These are phyloP conservation scores for Noctilio leporinus DNA, from an alignment of 2,113 vertebrate genomes.

Conservation along the genomic window DNA sequence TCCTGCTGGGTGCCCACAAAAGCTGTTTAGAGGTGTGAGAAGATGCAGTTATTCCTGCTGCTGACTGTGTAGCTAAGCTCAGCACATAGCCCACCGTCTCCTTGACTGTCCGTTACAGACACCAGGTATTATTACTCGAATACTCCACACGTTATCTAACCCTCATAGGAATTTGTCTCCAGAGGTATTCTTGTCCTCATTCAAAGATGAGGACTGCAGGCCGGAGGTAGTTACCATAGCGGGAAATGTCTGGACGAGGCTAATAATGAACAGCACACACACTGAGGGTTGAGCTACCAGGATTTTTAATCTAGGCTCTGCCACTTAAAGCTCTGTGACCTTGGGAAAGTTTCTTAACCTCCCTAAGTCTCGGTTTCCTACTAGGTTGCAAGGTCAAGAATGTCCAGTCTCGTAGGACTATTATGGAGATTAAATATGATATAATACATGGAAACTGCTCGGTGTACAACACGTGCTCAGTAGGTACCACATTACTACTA, in stretches of 20 bases:
- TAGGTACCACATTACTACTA: neutral
- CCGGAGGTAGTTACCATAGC: neutral
- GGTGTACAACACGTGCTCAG: neutral
- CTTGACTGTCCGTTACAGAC: neutral
- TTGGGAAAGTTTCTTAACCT: neutral
- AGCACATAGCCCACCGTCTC: neutral
- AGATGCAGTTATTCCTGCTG: neutral
- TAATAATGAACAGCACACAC: neutral
- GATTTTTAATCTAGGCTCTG: neutral
- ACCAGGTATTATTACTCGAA: neutral
- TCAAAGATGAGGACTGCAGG: neutral
- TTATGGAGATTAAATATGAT: neutral
- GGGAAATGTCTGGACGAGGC: neutral
- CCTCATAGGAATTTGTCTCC: neutral
- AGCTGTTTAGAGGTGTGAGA: neutral
- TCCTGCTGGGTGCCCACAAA: neutral
- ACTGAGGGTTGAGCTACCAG: neutral
- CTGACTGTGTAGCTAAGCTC: too few species aligned
- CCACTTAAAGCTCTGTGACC: neutral
- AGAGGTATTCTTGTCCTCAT: neutral
- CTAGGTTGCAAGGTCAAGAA: neutral
- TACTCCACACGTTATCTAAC: neutral
- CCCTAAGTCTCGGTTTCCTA: neutral
- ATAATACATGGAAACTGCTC: neutral
- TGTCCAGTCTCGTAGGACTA: neutral